These are phyloP conservation scores for Ochotona princeps DNA, from an alignment of 2,113 vertebrate species.

Conservation along the genomic window DNA sequence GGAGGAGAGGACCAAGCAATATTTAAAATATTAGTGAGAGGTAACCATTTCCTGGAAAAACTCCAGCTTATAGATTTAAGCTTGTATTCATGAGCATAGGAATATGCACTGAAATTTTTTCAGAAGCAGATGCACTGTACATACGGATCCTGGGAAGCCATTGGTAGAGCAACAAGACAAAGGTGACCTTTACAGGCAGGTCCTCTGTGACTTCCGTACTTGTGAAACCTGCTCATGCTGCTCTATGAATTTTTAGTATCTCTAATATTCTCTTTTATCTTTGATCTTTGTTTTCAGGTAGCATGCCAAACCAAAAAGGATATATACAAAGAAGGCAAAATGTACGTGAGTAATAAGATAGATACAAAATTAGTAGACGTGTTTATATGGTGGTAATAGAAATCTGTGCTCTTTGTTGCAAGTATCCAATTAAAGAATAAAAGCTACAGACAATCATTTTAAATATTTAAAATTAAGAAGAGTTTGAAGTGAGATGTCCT, in stretches of 20 bases:
- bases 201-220: slow-evolving; percentile 23
- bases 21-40: background rate
- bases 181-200: slow-evolving; percentile 34
- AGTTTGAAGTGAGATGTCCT: slow-evolving; percentile 26
- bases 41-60: slow-evolving; percentile 1
- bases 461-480: background rate
- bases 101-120: slow-evolving; percentile 46
- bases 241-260: slow-evolving; percentile 8
- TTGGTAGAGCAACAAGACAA: slow-evolving; percentile 40
- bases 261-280: slow-evolving; percentile 7
- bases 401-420: background rate
- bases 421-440: background rate
- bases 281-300: slow-evolving; percentile 21
- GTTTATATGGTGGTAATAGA: background rate
- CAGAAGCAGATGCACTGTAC: background rate
- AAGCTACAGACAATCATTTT: background rate
- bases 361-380: background rate
- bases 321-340: background rate
- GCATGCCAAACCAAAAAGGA: background rate
- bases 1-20: slow-evolving; percentile 26
- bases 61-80: background rate
- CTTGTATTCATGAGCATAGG: slow-evolving; percentile 32
- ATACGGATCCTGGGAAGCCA: background rate
- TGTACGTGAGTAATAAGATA: background rate
- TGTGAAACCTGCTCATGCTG: slow-evolving; percentile 36